phyloP scores from a whole-genome alignment of 2,888 invertebrate genomes.

The Drosophila anomalipes region DNA sequence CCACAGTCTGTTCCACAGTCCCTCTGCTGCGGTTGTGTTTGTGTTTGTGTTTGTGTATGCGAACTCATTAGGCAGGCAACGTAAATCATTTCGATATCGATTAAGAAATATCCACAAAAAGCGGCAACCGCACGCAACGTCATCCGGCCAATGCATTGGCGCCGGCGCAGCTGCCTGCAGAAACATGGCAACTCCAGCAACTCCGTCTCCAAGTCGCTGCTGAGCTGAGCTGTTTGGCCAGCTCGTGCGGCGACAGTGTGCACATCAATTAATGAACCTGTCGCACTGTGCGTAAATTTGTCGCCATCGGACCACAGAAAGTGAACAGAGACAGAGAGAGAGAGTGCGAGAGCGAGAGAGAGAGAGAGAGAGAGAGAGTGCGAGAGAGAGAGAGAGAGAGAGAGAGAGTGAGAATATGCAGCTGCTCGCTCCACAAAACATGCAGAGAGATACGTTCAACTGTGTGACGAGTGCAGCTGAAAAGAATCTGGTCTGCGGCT shows the following conservation, averaged over 20 bases:
- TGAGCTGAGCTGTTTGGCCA: conserved; percentile 19
- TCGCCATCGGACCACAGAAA: conserved; percentile 65
- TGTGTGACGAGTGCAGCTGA: conserved; percentile 36
- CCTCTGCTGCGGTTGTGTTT: conserved; percentile 1
- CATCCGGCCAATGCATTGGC: conserved; percentile 41
- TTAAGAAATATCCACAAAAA: conserved; percentile 73
- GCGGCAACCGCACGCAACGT: conserved; percentile 71
- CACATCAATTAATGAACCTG: conserved; percentile 84
- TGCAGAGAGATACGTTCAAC: conserved; percentile 26
- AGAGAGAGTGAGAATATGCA: conserved; percentile 11
- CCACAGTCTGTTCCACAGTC: conserved; percentile 5
- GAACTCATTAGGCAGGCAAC: conserved; percentile 79
- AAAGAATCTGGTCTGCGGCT: conserved; percentile 8
- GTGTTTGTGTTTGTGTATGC: conserved; percentile 67
- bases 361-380: neutral
- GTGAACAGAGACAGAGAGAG: neutral
- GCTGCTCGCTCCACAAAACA: conserved; percentile 22
- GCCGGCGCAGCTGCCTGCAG: conserved; percentile 61
- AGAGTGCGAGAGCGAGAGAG: neutral
- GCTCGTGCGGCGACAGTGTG: conserved; percentile 72
- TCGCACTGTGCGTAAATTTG: conserved; percentile 82
- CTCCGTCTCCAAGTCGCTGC: neutral
- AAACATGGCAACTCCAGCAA: neutral
- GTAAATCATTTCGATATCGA: conserved; percentile 82
- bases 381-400: too few relatives aligned